Conservation (phyloP, 2,113 vertebrate species). For the Charina bottae region DNA sequence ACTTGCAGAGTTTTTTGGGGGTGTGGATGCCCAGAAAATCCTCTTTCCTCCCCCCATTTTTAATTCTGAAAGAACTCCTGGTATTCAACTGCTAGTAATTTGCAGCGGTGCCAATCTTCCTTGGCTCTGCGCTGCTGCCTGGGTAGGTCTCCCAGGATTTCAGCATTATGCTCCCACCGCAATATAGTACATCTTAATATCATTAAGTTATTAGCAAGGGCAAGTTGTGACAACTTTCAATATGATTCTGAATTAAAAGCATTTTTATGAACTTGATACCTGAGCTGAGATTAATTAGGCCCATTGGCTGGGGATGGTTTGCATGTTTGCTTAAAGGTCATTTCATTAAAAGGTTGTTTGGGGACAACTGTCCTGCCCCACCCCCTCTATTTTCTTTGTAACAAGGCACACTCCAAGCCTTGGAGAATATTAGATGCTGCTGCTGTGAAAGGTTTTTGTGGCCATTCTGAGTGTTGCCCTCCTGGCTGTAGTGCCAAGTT, state of each 20-base stretch:
- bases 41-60: background rate
- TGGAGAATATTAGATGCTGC: no score
- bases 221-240: conserved; percentile 66
- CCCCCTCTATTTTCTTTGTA: conserved; percentile 4
- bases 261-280: background rate
- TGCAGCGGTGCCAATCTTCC: conserved; percentile 10
- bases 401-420: background rate
- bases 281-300: conserved; percentile 38
- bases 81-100: conserved; percentile 39
- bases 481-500: conserved; percentile 29
- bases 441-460: background rate
- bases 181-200: conserved; percentile 63
- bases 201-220: conserved; percentile 33
- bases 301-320: background rate
- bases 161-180: conserved; percentile 55
- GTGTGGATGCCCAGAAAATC: background rate
- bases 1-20: background rate
- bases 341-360: conserved; percentile 30
- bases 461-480: background rate
- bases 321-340: conserved; percentile 24
- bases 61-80: background rate
- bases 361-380: conserved; percentile 36
- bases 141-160: conserved; percentile 60
- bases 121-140: conserved; percentile 51
- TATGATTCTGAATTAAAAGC: conserved; percentile 52